Base-by-base conservation (phyloP, 1,140 invertebrate species). In the Euwallacea fornicatus region DNA sequence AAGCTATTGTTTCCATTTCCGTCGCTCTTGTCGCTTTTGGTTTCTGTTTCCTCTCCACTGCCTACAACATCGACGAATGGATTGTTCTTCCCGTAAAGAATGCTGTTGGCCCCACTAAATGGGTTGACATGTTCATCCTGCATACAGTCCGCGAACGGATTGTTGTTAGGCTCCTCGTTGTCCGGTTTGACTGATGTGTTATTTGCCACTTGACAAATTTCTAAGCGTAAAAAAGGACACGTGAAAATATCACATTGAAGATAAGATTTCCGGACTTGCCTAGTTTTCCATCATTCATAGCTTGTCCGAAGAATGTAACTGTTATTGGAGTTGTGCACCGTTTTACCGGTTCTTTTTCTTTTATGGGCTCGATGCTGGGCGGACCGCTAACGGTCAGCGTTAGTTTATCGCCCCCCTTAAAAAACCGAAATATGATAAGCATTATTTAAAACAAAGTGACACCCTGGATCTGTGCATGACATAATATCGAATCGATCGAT, bases 401-500 rank as follows among this genome's bases (percentile, higher is more conserved):
- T 79, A 91, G 78, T 81, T 91, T 91, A 81, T 91, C 90, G 75
- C 90, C 90, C 74, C 90, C 90, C 90, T 80, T 66, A 62, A 60
- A 33, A 33, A 33, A 33, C 21, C 21, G 4, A 33, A 33, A 33
- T 33, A 33, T 33, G 21, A 33, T 33, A 33, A 33, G 4, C 4
- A 33, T 33, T 2, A 33, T 33, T 33, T 33, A 1, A 33, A 33
- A 33, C 21, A 33, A 33, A 33, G 21, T 33, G 21, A 33, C 21
- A 33, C 21, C 1, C 21, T 33, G 21, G 21, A 4, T 1, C 4
- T 33, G 21, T 33, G 1, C 4, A 33, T 33, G 4, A 33, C 21
- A 33, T 2, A 33, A 33, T 33, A 33, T 33, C 21, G 21, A 33
- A 33, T 33, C 21, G 21, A 33, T 33, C 21, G 21, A 33, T 33